These are phyloP conservation scores for Acropora tenuis DNA, from an alignment of 64 coral and sea anemone species.

Conservation along the genomic window DNA sequence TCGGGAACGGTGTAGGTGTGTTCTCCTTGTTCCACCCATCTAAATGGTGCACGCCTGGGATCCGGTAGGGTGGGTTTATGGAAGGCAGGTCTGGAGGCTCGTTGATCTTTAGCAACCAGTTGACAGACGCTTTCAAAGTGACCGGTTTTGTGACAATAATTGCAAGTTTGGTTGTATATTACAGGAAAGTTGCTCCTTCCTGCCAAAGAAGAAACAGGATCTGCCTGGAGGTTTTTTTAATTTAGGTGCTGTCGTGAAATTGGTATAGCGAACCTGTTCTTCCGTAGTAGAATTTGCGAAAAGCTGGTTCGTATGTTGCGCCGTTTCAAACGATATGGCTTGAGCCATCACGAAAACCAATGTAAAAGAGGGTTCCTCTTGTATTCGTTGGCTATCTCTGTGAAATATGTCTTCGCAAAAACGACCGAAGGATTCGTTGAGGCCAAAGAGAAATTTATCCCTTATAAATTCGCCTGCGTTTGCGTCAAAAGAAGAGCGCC, in stretches of 20 bases:
- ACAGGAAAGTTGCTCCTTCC: no score
- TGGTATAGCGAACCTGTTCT: background rate
- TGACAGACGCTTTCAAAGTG: no score
- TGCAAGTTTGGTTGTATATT: no score
- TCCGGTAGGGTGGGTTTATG: no score
- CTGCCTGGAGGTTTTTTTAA: no score
- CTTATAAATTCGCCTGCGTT: constrained; percentile 18
- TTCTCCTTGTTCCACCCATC: background rate
- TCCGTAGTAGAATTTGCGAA: background rate
- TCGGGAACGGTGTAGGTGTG: background rate
- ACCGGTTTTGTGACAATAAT: no score
- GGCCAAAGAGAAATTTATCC: constrained; percentile 37
- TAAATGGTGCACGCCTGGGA: no score
- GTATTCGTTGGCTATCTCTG: constrained; percentile 10
- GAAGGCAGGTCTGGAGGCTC: no score
- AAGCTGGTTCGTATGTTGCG: constrained; percentile 42
- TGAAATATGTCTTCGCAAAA: constrained; percentile 29
- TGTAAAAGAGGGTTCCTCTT: background rate
- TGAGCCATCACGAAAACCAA: constrained; percentile 19
- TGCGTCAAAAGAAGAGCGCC: constrained; percentile 1
- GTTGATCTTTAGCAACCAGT: no score
- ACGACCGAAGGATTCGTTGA: constrained; percentile 48
- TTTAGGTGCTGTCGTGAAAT: background rate
- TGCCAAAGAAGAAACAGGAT: no score
- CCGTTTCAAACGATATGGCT: constrained; percentile 56